phyloP scores from a whole-genome alignment of 2,888 invertebrate species.

The Stictocephala bisonia region DNA sequence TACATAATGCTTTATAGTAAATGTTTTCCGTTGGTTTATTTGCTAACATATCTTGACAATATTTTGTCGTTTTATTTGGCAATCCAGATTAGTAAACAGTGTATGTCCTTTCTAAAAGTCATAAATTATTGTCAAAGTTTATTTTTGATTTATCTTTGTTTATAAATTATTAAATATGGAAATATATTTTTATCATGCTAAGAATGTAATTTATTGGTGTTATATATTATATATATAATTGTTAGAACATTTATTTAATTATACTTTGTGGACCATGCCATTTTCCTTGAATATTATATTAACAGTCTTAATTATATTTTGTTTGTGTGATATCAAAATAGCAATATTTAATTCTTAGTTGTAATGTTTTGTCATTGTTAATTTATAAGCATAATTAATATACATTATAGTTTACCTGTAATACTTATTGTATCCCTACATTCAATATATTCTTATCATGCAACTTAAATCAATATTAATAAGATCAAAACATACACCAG shows the following conservation, averaged over 20 bases:
- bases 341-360: slow-evolving; percentile 17
- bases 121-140: slow-evolving; percentile 5
- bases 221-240: slow-evolving; percentile 12
- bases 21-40: neutral
- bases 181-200: slow-evolving; percentile 33
- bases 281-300: slow-evolving; percentile 17
- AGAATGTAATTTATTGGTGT: slow-evolving; percentile 33
- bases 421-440: too few species aligned
- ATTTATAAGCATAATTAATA: too few species aligned
- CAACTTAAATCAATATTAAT: too few species aligned
- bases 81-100: neutral
- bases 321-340: slow-evolving; percentile 29
- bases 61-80: neutral
- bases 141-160: slow-evolving; percentile 1
- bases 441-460: too few species aligned
- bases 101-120: neutral
- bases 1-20: slow-evolving; percentile 72
- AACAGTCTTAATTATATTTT: slow-evolving; percentile 10
- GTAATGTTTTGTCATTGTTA: too few species aligned
- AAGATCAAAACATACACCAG: too few species aligned
- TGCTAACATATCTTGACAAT: slow-evolving; percentile 11
- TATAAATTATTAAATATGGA: slow-evolving; percentile 27
- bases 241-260: slow-evolving; percentile 25
- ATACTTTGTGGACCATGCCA: neutral
- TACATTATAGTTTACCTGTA: too few species aligned